Evolutionary conservation across 2,888 invertebrate genomes (phyloP), one percentile per base, ranked within the genome.

Genomic region (Hirtodrosophila histrioides): DNA sequence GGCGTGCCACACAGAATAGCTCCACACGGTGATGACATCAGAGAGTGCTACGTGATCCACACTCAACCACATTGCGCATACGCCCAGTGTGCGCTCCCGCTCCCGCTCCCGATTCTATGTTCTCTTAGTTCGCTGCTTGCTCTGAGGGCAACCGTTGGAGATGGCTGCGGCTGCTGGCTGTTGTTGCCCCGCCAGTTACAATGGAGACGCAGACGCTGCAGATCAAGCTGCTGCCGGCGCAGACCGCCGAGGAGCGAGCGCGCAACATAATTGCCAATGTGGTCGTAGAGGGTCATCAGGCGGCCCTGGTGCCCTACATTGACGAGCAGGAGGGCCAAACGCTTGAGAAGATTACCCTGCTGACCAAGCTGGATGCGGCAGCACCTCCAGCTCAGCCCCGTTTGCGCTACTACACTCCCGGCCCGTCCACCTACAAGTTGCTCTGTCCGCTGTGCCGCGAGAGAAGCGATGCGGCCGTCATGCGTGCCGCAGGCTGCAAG

Each of bases 371-470:
- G 55, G 76, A 77, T 9, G 45, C 68, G 8, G 12, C 60, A 3
- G 43, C 65, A 1, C 36, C 63, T 0, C 23, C 66, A 3, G 4
- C 49, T 0, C 35, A 37, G 12, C 71, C 69, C 1, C 83, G 82
- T 3, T 53, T 91, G 43, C 86, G 88, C 3, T 91, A 90, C 61
- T 91, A 86, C 58, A 75, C 88, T 0, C 90, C 90, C 0, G 91
- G 91, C 0, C 91, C 91, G 0, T 88, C 88, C 51, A 90, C 89
- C 29, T 90, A 89, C 67, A 82, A 84, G 29, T 53, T 91, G 45
- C 77, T 84, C 36, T 91, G 91, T n/a, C 91, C 91, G 3, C 77
- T 91, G 46, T 91, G 91, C 61, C 71, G 76, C n/a, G 81, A 89
- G 61, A 66, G 81, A 36, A 84, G 88, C 33, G 82, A 90, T 63